These are phyloP conservation scores for Dendrolimus punctatus DNA, from an alignment of 1,140 invertebrate species.

Conservation along the genomic window DNA sequence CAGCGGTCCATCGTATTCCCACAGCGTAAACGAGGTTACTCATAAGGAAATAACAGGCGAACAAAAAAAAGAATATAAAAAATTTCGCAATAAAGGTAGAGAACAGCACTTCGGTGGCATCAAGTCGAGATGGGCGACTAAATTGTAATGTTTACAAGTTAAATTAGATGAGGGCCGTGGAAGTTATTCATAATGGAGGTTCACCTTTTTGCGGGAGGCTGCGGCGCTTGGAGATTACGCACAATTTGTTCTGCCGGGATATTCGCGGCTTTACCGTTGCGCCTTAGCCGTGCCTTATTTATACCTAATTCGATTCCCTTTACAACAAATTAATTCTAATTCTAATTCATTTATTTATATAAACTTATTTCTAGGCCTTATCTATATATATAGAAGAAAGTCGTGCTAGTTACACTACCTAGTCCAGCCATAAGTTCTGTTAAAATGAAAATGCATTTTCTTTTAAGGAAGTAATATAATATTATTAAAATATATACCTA, in stretches of 20 bases:
- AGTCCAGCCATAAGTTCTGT: no score
- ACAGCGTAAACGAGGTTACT: conserved; percentile 23
- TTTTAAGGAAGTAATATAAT: no score
- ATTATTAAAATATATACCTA: no score
- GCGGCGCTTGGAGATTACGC: conserved; percentile 27
- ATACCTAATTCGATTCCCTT: no score
- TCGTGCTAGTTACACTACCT: no score
- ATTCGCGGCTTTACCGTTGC: conserved; percentile 4
- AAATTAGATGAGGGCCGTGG: conserved; percentile 41
- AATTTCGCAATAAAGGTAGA: conserved; percentile 34
- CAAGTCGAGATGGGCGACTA: conserved; percentile 40
- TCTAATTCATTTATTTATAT: no score
- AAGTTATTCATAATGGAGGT: conserved; percentile 42
- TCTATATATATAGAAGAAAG: no score
- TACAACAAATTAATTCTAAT: no score
- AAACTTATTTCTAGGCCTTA: no score
- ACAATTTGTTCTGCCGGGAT: conserved; percentile 28
- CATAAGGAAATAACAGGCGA: conserved; percentile 35
- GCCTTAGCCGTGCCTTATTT: background rate
- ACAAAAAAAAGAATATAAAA: conserved; percentile 27
- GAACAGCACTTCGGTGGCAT: conserved; percentile 39
- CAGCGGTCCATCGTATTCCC: background rate
- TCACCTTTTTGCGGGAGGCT: conserved; percentile 33
- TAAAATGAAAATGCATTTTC: no score
- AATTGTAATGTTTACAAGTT: conserved; percentile 56